phyloP scores from a whole-genome alignment of 2,888 invertebrate species.

The Cephonodes hylas region DNA sequence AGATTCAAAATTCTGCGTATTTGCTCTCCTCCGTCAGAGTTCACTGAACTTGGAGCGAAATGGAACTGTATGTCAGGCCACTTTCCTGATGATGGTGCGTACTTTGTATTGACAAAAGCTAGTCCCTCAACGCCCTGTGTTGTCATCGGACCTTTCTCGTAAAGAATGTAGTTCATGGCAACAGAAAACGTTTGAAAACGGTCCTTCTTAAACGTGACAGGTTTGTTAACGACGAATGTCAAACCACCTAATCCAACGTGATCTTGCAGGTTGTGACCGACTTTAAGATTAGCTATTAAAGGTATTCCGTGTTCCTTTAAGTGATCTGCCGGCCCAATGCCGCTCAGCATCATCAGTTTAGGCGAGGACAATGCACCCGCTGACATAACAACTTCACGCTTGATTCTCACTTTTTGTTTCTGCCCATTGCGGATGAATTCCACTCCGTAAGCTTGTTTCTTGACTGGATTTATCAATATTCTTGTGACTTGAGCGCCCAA shows the following conservation, averaged over 20 bases:
- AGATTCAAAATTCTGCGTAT: slow-evolving; percentile 88
- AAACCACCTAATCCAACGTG: slow-evolving; percentile 93
- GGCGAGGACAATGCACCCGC: slow-evolving; percentile 95
- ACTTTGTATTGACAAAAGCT: slow-evolving; percentile 93
- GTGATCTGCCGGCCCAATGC: slow-evolving; percentile 91
- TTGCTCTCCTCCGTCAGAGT: slow-evolving; percentile 90
- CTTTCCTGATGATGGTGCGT: slow-evolving; percentile 87
- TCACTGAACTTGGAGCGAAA: slow-evolving; percentile 91
- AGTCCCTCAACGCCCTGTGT: slow-evolving; percentile 92
- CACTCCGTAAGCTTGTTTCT: slow-evolving; percentile 88
- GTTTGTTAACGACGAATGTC: slow-evolving; percentile 90
- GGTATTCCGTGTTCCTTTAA: slow-evolving; percentile 86
- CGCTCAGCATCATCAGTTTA: slow-evolving; percentile 94
- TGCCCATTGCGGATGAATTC: slow-evolving; percentile 86
- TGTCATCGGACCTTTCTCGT: slow-evolving; percentile 92
- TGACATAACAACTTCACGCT: slow-evolving; percentile 90
- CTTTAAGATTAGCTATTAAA: slow-evolving; percentile 87
- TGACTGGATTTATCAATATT: slow-evolving; percentile 84
- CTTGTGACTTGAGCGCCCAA: slow-evolving; percentile 88
- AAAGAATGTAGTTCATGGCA: slow-evolving; percentile 89
- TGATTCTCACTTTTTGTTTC: slow-evolving; percentile 84
- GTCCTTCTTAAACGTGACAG: slow-evolving; percentile 88
- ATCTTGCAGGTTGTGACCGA: slow-evolving; percentile 92
- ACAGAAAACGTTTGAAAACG: slow-evolving; percentile 89
- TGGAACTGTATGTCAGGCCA: slow-evolving; percentile 95